These are phyloP conservation scores for Serilophus lunatus DNA, from an alignment of 2,113 vertebrate genomes.

Conservation along the genomic window DNA sequence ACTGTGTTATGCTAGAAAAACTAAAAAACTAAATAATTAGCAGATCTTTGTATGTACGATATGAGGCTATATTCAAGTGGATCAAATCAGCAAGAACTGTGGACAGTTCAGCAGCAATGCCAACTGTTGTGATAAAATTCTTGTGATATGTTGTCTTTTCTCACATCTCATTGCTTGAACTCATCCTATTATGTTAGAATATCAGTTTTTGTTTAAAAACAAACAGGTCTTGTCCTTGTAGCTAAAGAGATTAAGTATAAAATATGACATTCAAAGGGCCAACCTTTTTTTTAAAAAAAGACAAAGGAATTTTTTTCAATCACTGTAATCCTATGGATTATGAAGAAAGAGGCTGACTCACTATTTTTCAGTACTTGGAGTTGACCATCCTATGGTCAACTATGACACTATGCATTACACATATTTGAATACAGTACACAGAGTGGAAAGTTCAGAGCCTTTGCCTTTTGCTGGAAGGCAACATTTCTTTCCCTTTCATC, in stretches of 20 bases:
- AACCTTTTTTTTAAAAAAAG: background rate
- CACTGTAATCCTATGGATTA: background rate
- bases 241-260: background rate
- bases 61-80: background rate
- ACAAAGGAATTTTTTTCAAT: background rate
- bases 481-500: background rate
- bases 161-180: background rate
- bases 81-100: background rate
- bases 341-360: background rate
- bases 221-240: background rate
- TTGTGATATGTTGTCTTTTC: background rate
- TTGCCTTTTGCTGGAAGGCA: background rate
- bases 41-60: background rate
- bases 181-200: background rate
- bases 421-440: background rate
- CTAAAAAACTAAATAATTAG: background rate
- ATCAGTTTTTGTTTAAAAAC: background rate
- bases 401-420: background rate
- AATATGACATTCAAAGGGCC: background rate
- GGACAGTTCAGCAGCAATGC: background rate
- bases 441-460: background rate
- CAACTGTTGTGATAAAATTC: background rate
- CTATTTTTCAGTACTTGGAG: background rate
- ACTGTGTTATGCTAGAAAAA: background rate
- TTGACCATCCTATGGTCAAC: background rate